Evolutionary conservation across 2,113 vertebrate species (phyloP).

Genomic region (Collichthys lucidus): DNA sequence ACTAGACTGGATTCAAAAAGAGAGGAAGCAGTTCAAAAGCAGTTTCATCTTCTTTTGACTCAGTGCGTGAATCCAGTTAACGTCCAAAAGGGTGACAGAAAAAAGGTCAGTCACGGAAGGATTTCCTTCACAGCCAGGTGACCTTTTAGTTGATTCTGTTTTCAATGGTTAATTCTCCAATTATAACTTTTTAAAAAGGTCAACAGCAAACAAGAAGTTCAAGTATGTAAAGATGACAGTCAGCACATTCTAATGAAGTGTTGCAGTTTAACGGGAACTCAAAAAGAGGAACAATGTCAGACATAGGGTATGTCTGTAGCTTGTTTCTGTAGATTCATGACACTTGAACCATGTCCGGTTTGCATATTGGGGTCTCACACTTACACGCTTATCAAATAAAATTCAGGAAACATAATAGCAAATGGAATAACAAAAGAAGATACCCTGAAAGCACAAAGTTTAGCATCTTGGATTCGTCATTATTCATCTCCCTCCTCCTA

Average conservation of each 20-base stretch:
- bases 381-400: not conserved
- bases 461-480: fast-evolving
- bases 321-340: not conserved
- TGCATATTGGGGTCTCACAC: fast-evolving
- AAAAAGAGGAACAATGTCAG: not conserved
- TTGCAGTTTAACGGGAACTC: not conserved
- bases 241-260: fast-evolving
- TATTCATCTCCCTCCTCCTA: conserved; percentile 52
- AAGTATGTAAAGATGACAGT: not conserved
- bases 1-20: not conserved
- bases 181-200: no score
- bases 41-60: not conserved
- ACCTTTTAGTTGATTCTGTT: not conserved
- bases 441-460: not conserved
- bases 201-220: not conserved
- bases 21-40: not conserved
- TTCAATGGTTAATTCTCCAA: not conserved
- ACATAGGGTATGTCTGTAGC: fast-evolving
- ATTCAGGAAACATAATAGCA: not conserved
- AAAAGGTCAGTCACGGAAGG: no score
- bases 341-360: fast-evolving
- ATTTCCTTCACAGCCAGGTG: not conserved
- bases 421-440: not conserved
- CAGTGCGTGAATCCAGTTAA: not conserved
- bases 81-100: not conserved